Conservation (phyloP, 2,888 invertebrate genomes). For the Drosophila falleni region DNA sequence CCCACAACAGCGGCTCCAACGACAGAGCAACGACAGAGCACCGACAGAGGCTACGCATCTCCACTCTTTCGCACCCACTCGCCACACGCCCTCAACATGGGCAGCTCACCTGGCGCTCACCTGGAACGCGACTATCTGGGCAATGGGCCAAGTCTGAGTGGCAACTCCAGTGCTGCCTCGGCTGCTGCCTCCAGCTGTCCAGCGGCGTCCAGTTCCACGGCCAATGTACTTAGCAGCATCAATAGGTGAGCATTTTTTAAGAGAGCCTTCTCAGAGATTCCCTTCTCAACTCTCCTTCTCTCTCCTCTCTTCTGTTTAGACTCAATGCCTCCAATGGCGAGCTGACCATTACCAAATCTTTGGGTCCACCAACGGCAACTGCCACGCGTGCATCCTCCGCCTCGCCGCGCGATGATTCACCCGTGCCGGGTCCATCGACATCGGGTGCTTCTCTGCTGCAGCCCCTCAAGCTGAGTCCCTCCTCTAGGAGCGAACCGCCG, state of each 20-base stretch:
- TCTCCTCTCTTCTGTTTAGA: constrained; percentile 86
- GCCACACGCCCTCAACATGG: constrained; percentile 71
- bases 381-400: constrained; percentile 74
- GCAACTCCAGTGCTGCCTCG: constrained; percentile 32
- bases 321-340: constrained; percentile 92
- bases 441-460: constrained; percentile 77
- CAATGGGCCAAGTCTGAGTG: constrained; percentile 72
- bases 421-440: constrained; percentile 72
- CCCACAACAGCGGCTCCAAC: constrained; percentile 58
- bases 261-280: background rate
- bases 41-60: constrained; percentile 82
- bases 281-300: too few relatives aligned
- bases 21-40: constrained; percentile 53
- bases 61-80: constrained; percentile 75
- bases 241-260: constrained; percentile 86
- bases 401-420: constrained; percentile 77
- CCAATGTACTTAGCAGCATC: constrained; percentile 88
- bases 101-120: constrained; percentile 75
- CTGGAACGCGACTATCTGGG: constrained; percentile 81
- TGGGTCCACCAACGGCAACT: constrained; percentile 86
- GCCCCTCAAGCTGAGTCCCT: constrained; percentile 88
- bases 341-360: constrained; percentile 92
- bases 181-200: constrained; percentile 52
- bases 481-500: constrained; percentile 82
- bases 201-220: constrained; percentile 58